phyloP scores from a whole-genome alignment of 1,140 invertebrate genomes.

The Aphidius gifuensis region DNA sequence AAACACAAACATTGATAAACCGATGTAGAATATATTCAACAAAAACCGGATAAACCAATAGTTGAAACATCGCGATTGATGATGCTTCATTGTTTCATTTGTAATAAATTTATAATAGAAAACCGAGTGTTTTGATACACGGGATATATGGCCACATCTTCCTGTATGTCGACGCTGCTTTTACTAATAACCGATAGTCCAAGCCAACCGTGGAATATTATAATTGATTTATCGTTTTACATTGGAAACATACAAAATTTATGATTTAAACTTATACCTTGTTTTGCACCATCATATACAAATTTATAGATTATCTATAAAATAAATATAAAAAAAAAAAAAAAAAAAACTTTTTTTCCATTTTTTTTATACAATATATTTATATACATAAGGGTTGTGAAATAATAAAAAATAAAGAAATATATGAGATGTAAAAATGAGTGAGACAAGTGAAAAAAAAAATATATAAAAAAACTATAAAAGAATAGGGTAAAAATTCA shows the following conservation, averaged over 20 bases:
- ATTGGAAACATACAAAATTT: background rate
- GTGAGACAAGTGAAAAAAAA: no score
- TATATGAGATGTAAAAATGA: no score
- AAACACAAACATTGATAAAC: slow-evolving; percentile 2
- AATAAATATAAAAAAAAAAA: no score
- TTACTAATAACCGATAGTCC: slow-evolving; percentile 34
- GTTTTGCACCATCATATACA: no score
- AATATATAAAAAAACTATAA: no score
- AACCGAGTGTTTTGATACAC: slow-evolving; percentile 12
- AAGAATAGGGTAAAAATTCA: no score
- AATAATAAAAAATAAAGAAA: no score
- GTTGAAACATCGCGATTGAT: slow-evolving; percentile 1
- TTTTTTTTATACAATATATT: no score
- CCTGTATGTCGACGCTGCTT: slow-evolving; percentile 29
- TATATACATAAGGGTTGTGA: no score
- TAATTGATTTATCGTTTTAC: slow-evolving; percentile 33
- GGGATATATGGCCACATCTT: slow-evolving; percentile 32
- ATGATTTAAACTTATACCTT: background rate
- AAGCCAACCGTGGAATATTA: slow-evolving; percentile 36
- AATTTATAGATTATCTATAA: no score
- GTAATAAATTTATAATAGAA: slow-evolving; percentile 30
- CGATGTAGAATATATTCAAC: slow-evolving; percentile 6
- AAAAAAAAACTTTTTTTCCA: no score
- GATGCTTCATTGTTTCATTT: slow-evolving; percentile 11
- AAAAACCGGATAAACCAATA: no score